Evolutionary conservation across 2,113 vertebrate genomes (phyloP).

Genomic region (Leucopsar rothschildi): DNA sequence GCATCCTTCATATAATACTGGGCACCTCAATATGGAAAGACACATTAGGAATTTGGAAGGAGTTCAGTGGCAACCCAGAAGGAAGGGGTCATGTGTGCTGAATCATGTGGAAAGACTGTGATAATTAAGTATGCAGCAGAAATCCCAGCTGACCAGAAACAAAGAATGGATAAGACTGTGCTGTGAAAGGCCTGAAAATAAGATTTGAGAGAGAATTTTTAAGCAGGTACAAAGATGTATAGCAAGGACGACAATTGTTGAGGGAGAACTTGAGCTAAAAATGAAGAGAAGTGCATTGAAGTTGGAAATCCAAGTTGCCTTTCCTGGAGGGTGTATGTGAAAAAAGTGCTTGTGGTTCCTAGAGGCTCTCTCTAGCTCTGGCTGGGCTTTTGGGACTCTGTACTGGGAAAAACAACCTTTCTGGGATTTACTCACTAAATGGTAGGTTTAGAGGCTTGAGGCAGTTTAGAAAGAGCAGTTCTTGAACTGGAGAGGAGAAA

Average conservation of each 20-base stretch:
- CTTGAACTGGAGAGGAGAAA: not conserved
- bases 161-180: constrained; percentile 21
- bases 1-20: not conserved
- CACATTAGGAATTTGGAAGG: constrained; percentile 55
- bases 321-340: not conserved
- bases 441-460: not conserved
- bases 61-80: constrained; percentile 22
- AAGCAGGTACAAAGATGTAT: not conserved
- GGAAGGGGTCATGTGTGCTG: constrained; percentile 36
- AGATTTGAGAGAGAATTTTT: constrained; percentile 20
- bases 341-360: not conserved
- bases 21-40: constrained; percentile 44
- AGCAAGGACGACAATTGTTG: not conserved
- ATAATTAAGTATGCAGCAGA: constrained; percentile 44
- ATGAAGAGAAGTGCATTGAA: not conserved
- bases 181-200: not conserved
- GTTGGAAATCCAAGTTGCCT: not conserved
- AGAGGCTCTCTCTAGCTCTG: not conserved
- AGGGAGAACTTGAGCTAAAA: not conserved
- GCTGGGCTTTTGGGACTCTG: not conserved
- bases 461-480: not conserved
- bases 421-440: not conserved
- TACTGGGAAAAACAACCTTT: not conserved
- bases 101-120: constrained; percentile 49
- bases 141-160: constrained; percentile 30